Percentiles rank a stretch among this genome's conserved stretches.
These are phyloP conservation scores for Rousettus leschenaultii DNA, from an alignment of 2,113 vertebrate genomes.

Conservation along the genomic window DNA sequence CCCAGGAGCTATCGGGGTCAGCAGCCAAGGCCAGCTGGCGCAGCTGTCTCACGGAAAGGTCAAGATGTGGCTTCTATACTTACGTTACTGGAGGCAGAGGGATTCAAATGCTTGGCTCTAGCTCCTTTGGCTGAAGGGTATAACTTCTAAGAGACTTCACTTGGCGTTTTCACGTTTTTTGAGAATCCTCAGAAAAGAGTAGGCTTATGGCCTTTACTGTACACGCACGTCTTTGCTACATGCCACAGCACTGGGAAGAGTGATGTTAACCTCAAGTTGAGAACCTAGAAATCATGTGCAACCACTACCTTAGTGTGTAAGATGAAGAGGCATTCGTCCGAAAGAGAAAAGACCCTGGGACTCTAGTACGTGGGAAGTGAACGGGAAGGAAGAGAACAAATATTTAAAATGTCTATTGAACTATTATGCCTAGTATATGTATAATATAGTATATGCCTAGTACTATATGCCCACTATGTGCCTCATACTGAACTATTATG, in stretches of 20 bases:
- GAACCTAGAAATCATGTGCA: not conserved
- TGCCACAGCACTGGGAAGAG: not conserved
- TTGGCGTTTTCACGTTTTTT: not conserved
- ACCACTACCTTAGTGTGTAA: not conserved
- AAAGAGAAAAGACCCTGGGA: not conserved
- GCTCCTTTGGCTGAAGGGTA: not conserved
- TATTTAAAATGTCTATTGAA: not conserved
- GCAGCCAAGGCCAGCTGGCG: not conserved
- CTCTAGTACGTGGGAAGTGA: not conserved
- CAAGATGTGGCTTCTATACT: not conserved
- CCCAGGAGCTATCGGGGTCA: not conserved
- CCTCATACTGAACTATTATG: not conserved
- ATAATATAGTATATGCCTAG: not conserved
- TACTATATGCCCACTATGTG: not conserved
- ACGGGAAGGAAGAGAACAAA: not conserved
- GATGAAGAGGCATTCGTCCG: not conserved
- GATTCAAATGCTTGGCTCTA: not conserved
- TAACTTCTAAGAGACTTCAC: not conserved
- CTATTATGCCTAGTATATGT: not conserved
- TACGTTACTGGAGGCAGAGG: not conserved
- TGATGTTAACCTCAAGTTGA: not conserved
- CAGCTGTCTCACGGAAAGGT: fast-evolving
- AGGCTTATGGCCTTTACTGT: not conserved
- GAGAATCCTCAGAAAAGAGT: not conserved
- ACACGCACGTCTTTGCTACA: not conserved